Evolutionary conservation across 1,140 invertebrate genomes (phyloP).

Genomic region (Trachymyrmex cornetzi): DNA sequence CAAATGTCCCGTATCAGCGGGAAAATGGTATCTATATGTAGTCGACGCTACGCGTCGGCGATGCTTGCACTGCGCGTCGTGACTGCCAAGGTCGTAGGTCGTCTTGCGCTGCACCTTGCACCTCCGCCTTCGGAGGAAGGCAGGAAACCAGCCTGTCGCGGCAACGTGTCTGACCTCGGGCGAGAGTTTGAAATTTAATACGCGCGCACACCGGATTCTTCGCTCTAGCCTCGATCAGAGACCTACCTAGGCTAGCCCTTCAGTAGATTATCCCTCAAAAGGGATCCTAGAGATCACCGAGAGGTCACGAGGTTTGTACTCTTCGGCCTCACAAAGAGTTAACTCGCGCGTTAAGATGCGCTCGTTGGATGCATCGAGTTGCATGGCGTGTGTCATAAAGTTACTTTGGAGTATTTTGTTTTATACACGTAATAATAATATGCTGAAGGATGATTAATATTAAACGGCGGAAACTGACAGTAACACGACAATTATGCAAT

Average conservation of each 20-base stretch:
- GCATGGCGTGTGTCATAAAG: conserved; percentile 7
- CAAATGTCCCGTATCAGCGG: not conserved
- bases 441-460: not conserved
- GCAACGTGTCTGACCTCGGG: conserved; percentile 77
- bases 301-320: conserved; percentile 37
- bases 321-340: conserved; percentile 23
- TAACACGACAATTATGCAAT: not conserved
- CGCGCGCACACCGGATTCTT: conserved; percentile 71
- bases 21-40: conserved; percentile 62
- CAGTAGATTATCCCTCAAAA: conserved; percentile 59
- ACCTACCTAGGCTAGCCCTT: conserved; percentile 51
- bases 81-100: conserved; percentile 83
- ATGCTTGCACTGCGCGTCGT: conserved; percentile 72
- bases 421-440: not conserved
- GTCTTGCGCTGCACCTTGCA: conserved; percentile 75
- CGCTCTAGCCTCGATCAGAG: not conserved
- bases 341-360: conserved; percentile 15
- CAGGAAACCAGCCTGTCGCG: conserved; percentile 59
- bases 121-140: conserved; percentile 78
- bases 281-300: conserved; percentile 37
- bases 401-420: conserved; percentile 7
- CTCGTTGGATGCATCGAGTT: not conserved
- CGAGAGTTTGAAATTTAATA: conserved; percentile 83
- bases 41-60: conserved; percentile 33
- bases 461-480: not conserved